Evolutionary conservation across 1,140 invertebrate genomes (phyloP), one percentile per base, ranked within the genome.

Genomic region (Limonius californicus): DNA sequence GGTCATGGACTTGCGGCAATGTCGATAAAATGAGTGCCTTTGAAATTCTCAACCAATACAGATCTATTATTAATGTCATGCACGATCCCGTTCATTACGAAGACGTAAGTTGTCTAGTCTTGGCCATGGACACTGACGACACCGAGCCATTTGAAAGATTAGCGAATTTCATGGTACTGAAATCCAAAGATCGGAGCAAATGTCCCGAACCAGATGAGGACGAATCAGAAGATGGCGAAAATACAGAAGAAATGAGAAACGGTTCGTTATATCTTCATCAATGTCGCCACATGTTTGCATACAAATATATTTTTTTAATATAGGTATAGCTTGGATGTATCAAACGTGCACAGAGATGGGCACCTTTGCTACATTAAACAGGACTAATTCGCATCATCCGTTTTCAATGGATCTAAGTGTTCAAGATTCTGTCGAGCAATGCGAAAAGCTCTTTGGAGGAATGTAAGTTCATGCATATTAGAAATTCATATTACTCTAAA

Each of bases 251-350:
- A n/a, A n/a, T n/a, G n/a, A n/a, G n/a, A n/a, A n/a, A n/a, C n/a
- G n/a, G n/a, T n/a, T n/a, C n/a, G n/a, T n/a, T n/a, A n/a, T n/a
- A n/a, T n/a, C n/a, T n/a, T n/a, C n/a, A n/a, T n/a, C n/a, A n/a
- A n/a, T n/a, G n/a, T n/a, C n/a, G n/a, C n/a, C n/a, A n/a, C n/a
- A n/a, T n/a, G n/a, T n/a, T n/a, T n/a, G n/a, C n/a, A n/a, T n/a
- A n/a, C n/a, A n/a, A n/a, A n/a, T n/a, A n/a, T n/a, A n/a, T n/a
- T 32, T 32, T 45, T 45, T 7, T 8, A 15, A 8, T 45, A 7
- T 18, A 45, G 43, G 16, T 45, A 8, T 45, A 18, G 43, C 43
- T 18, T 61, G 59, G 59, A 16, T 39, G 9, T 61, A 61, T 27
- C n/a, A n/a, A n/a, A n/a, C n/a, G n/a, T n/a, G n/a, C n/a, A n/a